Conservation (phyloP, 2,113 vertebrate genomes). For the Girardinichthys multiradiatus region DNA sequence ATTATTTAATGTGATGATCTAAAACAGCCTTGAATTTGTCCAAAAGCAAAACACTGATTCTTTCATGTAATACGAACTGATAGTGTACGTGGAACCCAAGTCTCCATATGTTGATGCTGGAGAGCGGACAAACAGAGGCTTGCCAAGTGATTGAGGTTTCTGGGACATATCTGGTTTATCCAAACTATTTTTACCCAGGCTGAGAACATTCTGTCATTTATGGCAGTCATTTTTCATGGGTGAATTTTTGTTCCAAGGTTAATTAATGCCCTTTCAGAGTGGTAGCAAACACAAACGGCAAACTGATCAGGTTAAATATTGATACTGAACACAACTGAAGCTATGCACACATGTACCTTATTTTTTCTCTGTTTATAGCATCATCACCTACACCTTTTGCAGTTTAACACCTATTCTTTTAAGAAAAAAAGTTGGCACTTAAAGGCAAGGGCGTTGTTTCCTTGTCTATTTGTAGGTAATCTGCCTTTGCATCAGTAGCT, state of each 20-base stretch:
- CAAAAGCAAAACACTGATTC: neutral
- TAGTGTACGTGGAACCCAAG: conserved; percentile 1
- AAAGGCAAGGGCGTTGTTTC: neutral
- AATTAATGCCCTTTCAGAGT: conserved; percentile 39
- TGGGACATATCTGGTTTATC: conserved; percentile 69
- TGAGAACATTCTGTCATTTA: conserved; percentile 63
- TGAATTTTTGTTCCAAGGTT: conserved; percentile 51
- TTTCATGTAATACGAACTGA: conserved; percentile 2
- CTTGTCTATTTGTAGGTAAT: neutral
- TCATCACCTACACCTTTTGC: neutral
- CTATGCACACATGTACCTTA: neutral
- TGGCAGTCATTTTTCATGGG: conserved; percentile 60
- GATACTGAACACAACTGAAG: conserved; percentile 5
- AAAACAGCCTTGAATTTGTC: neutral
- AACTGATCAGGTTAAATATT: conserved; percentile 17
- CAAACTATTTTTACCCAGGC: conserved; percentile 65
- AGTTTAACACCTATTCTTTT: neutral
- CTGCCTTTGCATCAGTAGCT: neutral
- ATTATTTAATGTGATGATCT: neutral
- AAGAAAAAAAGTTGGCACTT: neutral
- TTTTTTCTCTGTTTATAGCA: neutral
- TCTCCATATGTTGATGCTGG: conserved; percentile 46
- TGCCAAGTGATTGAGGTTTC: conserved; percentile 72
- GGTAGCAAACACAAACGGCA: conserved; percentile 34
- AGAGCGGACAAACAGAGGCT: conserved; percentile 43